Percentiles rank a stretch among this genome's conserved stretches.
These are phyloP conservation scores for Oligia latruncula DNA, from an alignment of 2,888 invertebrate species.

Conservation along the genomic window DNA sequence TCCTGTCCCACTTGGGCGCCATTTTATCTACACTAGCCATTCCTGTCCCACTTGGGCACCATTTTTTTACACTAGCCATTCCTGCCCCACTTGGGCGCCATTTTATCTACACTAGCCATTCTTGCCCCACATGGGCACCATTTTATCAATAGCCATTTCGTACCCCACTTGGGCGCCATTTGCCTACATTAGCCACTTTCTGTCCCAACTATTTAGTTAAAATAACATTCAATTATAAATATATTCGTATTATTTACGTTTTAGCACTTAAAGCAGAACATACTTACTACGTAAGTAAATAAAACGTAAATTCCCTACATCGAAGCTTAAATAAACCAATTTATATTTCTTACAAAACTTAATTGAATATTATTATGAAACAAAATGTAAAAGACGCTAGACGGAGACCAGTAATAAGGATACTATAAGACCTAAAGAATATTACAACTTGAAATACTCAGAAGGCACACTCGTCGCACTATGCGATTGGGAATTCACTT, in stretches of 20 bases:
- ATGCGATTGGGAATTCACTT: neutral
- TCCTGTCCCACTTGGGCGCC: slow-evolving; percentile 39
- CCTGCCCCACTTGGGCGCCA: neutral
- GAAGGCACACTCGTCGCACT: slow-evolving; percentile 34
- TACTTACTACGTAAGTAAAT: neutral
- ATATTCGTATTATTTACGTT: no score
- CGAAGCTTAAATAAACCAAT: neutral
- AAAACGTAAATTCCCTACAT: neutral
- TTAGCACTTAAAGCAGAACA: no score
- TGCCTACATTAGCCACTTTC: neutral
- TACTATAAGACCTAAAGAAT: slow-evolving; percentile 21
- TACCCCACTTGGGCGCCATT: slow-evolving; percentile 41
- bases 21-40: neutral
- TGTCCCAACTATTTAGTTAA: slow-evolving; percentile 39
- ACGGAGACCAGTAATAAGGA: slow-evolving; percentile 41
- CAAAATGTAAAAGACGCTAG: slow-evolving; percentile 14
- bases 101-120: neutral
- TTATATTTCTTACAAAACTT: slow-evolving; percentile 8
- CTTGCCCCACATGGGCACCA: neutral
- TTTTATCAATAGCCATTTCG: neutral
- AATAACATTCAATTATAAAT: neutral
- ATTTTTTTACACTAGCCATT: neutral
- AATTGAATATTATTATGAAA: slow-evolving; percentile 40
- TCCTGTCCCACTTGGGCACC: neutral
- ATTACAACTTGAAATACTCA: neutral